A percentile compares a stretch with the other conserved stretches of the same genome.
phyloP scores from a whole-genome alignment of 2,888 invertebrate genomes.

The Rutpela maculata region DNA sequence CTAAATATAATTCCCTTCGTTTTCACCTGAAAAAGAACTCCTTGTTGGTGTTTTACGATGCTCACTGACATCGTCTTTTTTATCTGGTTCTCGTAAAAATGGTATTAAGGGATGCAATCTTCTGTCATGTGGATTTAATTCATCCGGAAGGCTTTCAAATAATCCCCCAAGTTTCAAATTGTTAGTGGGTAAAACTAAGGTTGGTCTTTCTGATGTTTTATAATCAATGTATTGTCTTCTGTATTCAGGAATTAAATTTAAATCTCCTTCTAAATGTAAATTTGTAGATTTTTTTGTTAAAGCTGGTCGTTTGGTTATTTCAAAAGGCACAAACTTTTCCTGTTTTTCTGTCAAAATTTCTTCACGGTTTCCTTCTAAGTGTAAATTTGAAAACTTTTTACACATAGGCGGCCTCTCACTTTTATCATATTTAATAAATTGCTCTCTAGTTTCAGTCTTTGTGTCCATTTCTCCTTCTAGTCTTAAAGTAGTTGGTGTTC shows the following conservation, averaged over 20 bases:
- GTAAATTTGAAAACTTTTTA: constrained; percentile 73
- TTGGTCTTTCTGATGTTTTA: constrained; percentile 61
- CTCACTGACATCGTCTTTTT: constrained; percentile 46
- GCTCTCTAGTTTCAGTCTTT: constrained; percentile 75
- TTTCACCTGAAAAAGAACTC: constrained; percentile 42
- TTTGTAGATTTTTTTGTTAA: constrained; percentile 72
- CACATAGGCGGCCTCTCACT: constrained; percentile 72
- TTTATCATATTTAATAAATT: constrained; percentile 74
- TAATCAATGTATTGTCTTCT: constrained; percentile 67
- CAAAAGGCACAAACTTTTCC: constrained; percentile 72
- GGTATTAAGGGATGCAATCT: constrained; percentile 69
- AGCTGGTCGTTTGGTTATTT: constrained; percentile 72
- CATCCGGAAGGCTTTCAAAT: constrained; percentile 71
- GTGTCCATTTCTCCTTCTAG: constrained; percentile 72
- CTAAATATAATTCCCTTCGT: no score
- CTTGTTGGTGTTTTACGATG: constrained; percentile 35
- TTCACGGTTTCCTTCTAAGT: constrained; percentile 74
- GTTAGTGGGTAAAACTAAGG: constrained; percentile 64
- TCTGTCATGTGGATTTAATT: constrained; percentile 70
- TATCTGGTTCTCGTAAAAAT: constrained; percentile 62
- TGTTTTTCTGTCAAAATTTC: constrained; percentile 72
- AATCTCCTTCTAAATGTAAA: constrained; percentile 73
- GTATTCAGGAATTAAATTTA: constrained; percentile 74
- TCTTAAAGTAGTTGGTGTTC: constrained; percentile 70
- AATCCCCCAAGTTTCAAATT: constrained; percentile 73